phyloP scores from a whole-genome alignment of 1,140 invertebrate genomes.

The Octopus bimaculoides region DNA sequence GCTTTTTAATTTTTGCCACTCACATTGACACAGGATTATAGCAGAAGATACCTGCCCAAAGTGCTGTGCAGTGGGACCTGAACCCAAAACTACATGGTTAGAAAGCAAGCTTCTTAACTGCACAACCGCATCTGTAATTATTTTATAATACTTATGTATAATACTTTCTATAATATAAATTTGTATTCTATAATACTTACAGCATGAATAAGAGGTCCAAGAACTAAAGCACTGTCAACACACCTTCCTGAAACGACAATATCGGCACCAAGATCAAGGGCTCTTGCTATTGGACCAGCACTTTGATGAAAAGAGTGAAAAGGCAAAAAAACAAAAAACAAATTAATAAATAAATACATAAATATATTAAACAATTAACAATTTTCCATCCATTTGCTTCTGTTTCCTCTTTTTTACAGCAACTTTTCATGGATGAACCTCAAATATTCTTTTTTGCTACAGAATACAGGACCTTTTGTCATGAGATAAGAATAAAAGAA shows the following conservation, averaged over 20 bases:
- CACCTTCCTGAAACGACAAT: constrained; percentile 62
- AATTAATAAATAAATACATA: not conserved
- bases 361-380: not conserved
- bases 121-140: too few species aligned
- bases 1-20: too few species aligned
- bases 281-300: constrained; percentile 59
- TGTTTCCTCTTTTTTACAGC: not conserved
- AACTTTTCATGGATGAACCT: not conserved
- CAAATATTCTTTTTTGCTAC: not conserved
- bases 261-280: constrained; percentile 61
- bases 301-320: constrained; percentile 29
- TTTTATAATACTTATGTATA: too few species aligned
- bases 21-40: too few species aligned
- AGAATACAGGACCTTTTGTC: too few species aligned
- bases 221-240: constrained; percentile 61
- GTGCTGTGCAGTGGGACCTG: too few species aligned
- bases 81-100: too few species aligned
- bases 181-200: constrained; percentile 32
- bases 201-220: constrained; percentile 59
- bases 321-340: not conserved
- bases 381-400: not conserved
- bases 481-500: too few species aligned
- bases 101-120: too few species aligned
- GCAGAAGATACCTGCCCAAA: too few species aligned
- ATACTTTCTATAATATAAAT: too few species aligned